These are phyloP conservation scores for Esox niger DNA, from an alignment of 2,113 vertebrate species.

Conservation along the genomic window DNA sequence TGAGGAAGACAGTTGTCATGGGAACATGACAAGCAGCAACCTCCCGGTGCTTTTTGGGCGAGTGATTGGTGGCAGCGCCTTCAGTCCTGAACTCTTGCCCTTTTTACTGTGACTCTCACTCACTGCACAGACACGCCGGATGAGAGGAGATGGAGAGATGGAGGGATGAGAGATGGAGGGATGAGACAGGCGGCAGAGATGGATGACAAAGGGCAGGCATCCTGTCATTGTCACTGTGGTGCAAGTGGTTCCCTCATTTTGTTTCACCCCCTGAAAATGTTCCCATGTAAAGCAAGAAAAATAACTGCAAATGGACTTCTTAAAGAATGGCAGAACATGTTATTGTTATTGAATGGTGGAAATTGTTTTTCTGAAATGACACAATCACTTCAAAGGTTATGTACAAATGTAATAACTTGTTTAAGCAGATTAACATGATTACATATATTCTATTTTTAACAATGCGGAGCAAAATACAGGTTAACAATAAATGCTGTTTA, in stretches of 20 bases:
- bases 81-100: slow-evolving; percentile 36
- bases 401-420: too few relatives aligned
- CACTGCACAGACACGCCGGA: slow-evolving; percentile 12
- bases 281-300: neutral
- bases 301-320: too few relatives aligned
- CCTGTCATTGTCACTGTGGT: neutral
- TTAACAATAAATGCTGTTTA: too few relatives aligned
- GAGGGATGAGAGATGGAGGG: slow-evolving; percentile 6
- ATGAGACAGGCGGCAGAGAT: neutral
- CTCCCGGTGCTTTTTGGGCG: slow-evolving; percentile 18
- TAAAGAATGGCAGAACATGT: too few relatives aligned
- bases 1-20: slow-evolving; percentile 39
- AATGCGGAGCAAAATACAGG: too few relatives aligned
- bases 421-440: too few relatives aligned
- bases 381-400: too few relatives aligned
- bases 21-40: slow-evolving; percentile 43
- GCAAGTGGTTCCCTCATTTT: neutral
- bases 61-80: slow-evolving; percentile 23
- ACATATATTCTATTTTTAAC: too few relatives aligned
- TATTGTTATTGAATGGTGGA: neutral
- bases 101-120: slow-evolving; percentile 23
- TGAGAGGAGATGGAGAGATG: slow-evolving; percentile 11
- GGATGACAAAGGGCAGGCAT: neutral
- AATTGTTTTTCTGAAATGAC: too few relatives aligned
- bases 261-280: neutral